phyloP scores from a whole-genome alignment of 2,888 invertebrate genomes.

The Trachelus iudaicus region DNA sequence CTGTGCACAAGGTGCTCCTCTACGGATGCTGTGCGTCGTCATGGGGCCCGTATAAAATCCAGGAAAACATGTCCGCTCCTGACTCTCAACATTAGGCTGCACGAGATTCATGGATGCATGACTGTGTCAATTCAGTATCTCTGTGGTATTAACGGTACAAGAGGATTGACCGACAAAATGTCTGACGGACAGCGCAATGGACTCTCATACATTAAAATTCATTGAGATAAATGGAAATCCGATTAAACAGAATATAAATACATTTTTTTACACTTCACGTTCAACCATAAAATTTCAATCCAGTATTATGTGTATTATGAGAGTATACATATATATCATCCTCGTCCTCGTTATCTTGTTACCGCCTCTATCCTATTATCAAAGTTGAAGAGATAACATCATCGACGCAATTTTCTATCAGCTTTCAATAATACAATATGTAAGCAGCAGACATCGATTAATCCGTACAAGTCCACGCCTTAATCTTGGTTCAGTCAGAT shows the following conservation, averaged over 20 bases:
- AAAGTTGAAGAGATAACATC: neutral
- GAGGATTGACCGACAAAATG: neutral
- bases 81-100: neutral
- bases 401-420: neutral
- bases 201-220: neutral
- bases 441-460: neutral
- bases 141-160: neutral
- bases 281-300: neutral
- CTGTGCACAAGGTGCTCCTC: neutral
- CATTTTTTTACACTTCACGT: neutral
- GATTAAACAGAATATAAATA: neutral
- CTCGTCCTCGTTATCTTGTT: neutral
- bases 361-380: neutral
- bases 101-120: neutral
- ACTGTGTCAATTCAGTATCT: neutral
- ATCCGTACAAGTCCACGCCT: neutral
- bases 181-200: neutral
- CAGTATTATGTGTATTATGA: neutral
- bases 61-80: neutral
- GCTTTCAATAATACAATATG: neutral
- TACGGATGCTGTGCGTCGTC: neutral
- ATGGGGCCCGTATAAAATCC: neutral
- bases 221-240: neutral
- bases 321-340: neutral
- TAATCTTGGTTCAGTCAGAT: neutral